Evolutionary conservation across 2,113 vertebrate species (phyloP).

Genomic region (Pelodiscus sinensis): DNA sequence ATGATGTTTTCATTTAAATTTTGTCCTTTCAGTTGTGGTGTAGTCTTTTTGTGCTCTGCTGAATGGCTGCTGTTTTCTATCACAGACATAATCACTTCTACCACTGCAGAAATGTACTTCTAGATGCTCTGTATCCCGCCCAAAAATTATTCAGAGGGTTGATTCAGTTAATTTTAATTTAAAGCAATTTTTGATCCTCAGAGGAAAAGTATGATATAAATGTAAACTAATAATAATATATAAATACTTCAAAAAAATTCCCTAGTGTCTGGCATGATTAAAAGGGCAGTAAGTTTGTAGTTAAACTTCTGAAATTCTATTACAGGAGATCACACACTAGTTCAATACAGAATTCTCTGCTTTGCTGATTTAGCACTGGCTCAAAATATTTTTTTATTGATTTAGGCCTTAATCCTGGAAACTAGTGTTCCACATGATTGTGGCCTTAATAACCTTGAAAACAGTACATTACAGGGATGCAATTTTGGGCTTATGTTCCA

Average conservation of each 20-base stretch:
- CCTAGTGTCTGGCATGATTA: neutral
- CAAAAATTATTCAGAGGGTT: neutral
- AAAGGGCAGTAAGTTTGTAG: neutral
- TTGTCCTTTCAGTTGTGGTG: neutral
- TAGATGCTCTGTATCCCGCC: neutral
- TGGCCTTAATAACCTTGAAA: neutral
- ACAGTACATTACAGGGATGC: neutral
- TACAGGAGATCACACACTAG: neutral
- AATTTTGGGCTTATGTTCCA: neutral
- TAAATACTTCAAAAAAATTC: neutral
- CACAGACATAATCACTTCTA: too few relatives aligned
- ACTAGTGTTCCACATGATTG: neutral
- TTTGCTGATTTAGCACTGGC: neutral
- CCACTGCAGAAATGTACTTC: too few relatives aligned
- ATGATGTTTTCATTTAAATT: neutral
- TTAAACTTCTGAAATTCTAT: neutral
- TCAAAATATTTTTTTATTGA: neutral
- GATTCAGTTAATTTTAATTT: neutral
- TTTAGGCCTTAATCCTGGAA: neutral
- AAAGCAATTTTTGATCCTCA: constrained; percentile 10
- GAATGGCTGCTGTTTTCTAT: neutral
- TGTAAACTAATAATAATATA: neutral
- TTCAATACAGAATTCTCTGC: neutral
- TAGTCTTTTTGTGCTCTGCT: neutral
- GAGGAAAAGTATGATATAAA: too few relatives aligned